A percentile compares a stretch with the other conserved stretches of the same genome.
phyloP scores from a whole-genome alignment of 2,888 invertebrate species.

The Spodoptera picta region DNA sequence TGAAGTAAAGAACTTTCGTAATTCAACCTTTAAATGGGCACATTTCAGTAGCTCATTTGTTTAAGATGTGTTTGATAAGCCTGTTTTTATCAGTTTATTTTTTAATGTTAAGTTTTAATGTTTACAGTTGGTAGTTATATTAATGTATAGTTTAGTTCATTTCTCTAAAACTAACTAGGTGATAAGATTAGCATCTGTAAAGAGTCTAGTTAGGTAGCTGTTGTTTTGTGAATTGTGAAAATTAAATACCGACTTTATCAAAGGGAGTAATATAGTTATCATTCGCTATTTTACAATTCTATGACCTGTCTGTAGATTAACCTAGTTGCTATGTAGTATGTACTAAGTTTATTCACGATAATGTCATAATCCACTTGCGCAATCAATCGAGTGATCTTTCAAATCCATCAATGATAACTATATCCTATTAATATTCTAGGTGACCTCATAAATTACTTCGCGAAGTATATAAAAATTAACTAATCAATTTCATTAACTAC shows the following conservation, averaged over 20 bases:
- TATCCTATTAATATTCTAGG: background rate
- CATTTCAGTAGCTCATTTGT: conserved; percentile 52
- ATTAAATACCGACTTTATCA: too few relatives aligned
- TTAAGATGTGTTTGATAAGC: conserved; percentile 42
- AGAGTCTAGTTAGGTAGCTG: too few relatives aligned
- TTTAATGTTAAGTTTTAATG: conserved; percentile 37
- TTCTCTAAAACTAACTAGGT: too few relatives aligned
- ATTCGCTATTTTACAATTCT: too few relatives aligned
- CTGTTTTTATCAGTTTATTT: conserved; percentile 19
- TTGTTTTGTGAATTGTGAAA: too few relatives aligned
- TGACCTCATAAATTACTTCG: background rate
- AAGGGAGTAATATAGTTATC: too few relatives aligned
- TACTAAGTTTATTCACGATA: too few relatives aligned
- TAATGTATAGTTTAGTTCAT: background rate
- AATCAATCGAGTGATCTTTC: too few relatives aligned
- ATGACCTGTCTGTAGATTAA: too few relatives aligned
- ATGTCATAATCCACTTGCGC: background rate
- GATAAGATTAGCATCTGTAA: too few relatives aligned
- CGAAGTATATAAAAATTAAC: background rate
- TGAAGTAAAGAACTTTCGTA: conserved; percentile 66
- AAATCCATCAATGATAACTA: conserved; percentile 3
- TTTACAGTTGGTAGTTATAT: conserved; percentile 9
- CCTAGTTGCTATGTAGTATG: too few relatives aligned
- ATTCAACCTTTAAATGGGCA: conserved; percentile 55
- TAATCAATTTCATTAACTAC: background rate